A percentile compares a stretch with the other conserved stretches of the same genome.
Conservation (phyloP, 2,888 invertebrate species). For the Punctoribates punctum region DNA sequence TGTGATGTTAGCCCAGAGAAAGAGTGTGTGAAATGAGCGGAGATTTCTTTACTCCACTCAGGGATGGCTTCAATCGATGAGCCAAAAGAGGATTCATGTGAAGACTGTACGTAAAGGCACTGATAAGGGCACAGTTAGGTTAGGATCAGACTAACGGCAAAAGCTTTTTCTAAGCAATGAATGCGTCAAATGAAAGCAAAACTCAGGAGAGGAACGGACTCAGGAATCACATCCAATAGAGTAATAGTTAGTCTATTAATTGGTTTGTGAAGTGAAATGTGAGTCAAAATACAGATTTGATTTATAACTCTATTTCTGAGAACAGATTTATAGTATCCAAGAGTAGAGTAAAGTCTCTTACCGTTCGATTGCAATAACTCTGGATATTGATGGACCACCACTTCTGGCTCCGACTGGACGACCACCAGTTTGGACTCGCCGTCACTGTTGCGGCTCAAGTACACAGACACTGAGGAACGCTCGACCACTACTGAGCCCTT, state of each 20-base stretch:
- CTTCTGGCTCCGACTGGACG: slow-evolving; percentile 29
- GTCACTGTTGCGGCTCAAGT: slow-evolving; percentile 11
- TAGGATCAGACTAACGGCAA: not conserved
- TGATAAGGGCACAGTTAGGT: not conserved
- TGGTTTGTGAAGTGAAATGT: slow-evolving; percentile 9
- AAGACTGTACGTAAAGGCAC: not conserved
- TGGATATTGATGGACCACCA: slow-evolving; percentile 28
- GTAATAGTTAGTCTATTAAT: not conserved
- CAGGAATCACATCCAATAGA: not conserved
- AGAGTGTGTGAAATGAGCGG: slow-evolving; percentile 6
- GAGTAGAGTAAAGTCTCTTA: no score
- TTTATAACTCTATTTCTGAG: not conserved
- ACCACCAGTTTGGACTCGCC: slow-evolving; percentile 21
- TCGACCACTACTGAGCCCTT: slow-evolving; percentile 11
- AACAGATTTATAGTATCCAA: not conserved
- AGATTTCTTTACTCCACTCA: not conserved
- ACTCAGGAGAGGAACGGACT: not conserved
- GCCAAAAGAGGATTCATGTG: not conserved
- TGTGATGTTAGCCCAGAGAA: not conserved
- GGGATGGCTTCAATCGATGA: not conserved
- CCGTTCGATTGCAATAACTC: slow-evolving; percentile 5
- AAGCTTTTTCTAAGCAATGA: slow-evolving; percentile 6
- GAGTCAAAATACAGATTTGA: slow-evolving; percentile 14
- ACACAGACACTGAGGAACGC: slow-evolving; percentile 7
- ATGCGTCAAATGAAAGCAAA: not conserved